phyloP scores from a whole-genome alignment of 2,888 invertebrate species.

The Melitaea athalia region DNA sequence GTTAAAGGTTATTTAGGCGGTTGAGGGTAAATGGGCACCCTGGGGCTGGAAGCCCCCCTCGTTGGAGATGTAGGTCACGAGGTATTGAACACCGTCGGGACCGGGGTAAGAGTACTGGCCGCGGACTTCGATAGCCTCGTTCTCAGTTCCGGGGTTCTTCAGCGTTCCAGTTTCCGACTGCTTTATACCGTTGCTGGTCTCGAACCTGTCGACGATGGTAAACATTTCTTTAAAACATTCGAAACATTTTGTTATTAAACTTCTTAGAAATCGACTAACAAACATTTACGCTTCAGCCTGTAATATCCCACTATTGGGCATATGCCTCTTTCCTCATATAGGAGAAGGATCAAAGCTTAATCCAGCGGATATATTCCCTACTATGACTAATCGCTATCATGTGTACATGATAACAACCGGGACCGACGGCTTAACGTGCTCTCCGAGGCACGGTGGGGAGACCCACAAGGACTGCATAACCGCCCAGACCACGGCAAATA shows the following conservation, averaged over 20 bases:
- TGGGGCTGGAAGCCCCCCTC: constrained; percentile 79
- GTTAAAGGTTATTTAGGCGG: constrained; percentile 44
- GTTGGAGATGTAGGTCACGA: constrained; percentile 75
- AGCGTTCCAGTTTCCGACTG: constrained; percentile 12
- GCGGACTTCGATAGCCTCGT: constrained; percentile 55
- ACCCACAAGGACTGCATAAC: too few relatives aligned
- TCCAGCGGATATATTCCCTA: too few relatives aligned
- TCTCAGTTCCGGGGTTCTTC: constrained; percentile 56
- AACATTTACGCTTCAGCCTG: too few relatives aligned
- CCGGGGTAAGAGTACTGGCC: constrained; percentile 67
- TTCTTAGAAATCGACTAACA: background rate
- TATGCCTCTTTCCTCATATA: too few relatives aligned
- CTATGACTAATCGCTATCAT: too few relatives aligned
- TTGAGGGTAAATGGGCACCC: constrained; percentile 61
- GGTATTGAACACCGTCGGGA: constrained; percentile 72
- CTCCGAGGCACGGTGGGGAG: too few relatives aligned
- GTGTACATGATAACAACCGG: too few relatives aligned
- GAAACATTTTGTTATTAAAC: constrained; percentile 1
- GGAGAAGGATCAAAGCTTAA: too few relatives aligned
- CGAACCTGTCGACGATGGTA: constrained; percentile 45
- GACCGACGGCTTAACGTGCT: too few relatives aligned
- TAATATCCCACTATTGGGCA: too few relatives aligned
- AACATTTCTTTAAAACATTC: background rate
- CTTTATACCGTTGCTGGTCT: constrained; percentile 64
- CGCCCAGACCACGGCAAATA: too few relatives aligned